phyloP scores from a whole-genome alignment of 1,140 invertebrate species.

The Cryptotermes secundus region DNA sequence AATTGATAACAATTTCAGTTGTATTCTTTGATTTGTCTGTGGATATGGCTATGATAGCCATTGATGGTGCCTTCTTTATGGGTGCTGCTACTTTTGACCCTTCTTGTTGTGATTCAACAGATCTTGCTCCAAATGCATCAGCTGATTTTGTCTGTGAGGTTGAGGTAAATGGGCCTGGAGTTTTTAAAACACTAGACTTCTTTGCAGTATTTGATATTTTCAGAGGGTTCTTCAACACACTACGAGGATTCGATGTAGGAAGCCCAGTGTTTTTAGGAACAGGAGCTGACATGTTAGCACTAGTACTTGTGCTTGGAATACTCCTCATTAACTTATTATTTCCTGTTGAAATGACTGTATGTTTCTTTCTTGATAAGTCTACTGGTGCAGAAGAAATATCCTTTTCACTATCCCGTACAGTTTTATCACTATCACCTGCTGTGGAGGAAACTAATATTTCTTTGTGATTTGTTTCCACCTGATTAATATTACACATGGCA shows the following conservation, averaged over 20 bases:
- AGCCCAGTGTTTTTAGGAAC: slow-evolving; percentile 1
- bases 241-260: slow-evolving; percentile 41
- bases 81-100: slow-evolving; percentile 26
- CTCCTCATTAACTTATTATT: neutral
- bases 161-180: neutral
- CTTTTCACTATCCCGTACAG: neutral
- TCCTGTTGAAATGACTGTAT: neutral
- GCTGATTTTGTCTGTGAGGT: neutral
- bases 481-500: slow-evolving; percentile 15
- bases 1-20: slow-evolving; percentile 52
- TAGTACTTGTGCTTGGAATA: neutral
- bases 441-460: neutral
- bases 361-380: neutral
- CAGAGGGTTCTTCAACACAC: slow-evolving; percentile 37
- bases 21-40: slow-evolving; percentile 49
- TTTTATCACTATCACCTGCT: neutral
- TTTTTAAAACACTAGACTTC: neutral
- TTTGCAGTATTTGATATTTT: slow-evolving; percentile 31
- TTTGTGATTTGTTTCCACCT: neutral
- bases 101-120: slow-evolving; percentile 28
- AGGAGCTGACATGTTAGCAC: neutral
- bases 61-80: slow-evolving; percentile 41
- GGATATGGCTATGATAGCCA: slow-evolving; percentile 50
- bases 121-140: slow-evolving; percentile 34
- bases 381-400: neutral